These are phyloP conservation scores for Sepiola atlantica DNA, from an alignment of 2,888 invertebrate genomes.

Conservation along the genomic window DNA sequence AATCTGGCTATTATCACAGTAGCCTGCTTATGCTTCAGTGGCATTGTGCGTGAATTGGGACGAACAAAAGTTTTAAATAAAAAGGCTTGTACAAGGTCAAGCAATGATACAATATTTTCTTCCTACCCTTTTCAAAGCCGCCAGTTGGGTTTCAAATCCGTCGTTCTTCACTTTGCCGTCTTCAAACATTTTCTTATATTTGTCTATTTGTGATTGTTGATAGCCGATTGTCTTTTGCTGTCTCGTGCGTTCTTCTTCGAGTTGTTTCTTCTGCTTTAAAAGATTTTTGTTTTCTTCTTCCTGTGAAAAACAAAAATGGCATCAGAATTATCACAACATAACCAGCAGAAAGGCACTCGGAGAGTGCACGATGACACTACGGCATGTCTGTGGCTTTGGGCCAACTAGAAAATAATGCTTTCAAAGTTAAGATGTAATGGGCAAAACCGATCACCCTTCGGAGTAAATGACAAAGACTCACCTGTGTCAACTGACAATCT, in stretches of 20 bases:
- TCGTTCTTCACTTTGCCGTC: slow-evolving; percentile 72
- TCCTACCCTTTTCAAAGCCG: slow-evolving; percentile 67
- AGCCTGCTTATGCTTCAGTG: no score
- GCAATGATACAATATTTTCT: neutral
- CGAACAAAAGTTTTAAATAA: no score
- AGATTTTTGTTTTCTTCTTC: slow-evolving; percentile 72
- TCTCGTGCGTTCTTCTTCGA: slow-evolving; percentile 74
- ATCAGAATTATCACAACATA: neutral
- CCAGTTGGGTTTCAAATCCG: slow-evolving; percentile 69
- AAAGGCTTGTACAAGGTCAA: no score
- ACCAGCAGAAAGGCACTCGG: neutral
- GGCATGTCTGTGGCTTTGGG: no score
- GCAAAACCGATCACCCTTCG: neutral
- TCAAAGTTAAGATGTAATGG: neutral
- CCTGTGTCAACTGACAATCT: no score
- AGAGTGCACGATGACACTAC: neutral
- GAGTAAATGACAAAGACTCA: no score
- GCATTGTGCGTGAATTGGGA: no score
- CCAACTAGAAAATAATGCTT: neutral
- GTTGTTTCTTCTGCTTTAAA: slow-evolving; percentile 69
- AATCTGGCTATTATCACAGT: no score
- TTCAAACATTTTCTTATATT: slow-evolving; percentile 73
- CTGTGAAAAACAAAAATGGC: slow-evolving; percentile 53
- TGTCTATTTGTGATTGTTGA: slow-evolving; percentile 74
- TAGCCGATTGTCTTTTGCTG: slow-evolving; percentile 68